A percentile compares a stretch with the other conserved stretches of the same genome.
Conservation (phyloP, 37 sponge, comb jelly and placozoan species). For the Halisarca cf. caerulea region DNA sequence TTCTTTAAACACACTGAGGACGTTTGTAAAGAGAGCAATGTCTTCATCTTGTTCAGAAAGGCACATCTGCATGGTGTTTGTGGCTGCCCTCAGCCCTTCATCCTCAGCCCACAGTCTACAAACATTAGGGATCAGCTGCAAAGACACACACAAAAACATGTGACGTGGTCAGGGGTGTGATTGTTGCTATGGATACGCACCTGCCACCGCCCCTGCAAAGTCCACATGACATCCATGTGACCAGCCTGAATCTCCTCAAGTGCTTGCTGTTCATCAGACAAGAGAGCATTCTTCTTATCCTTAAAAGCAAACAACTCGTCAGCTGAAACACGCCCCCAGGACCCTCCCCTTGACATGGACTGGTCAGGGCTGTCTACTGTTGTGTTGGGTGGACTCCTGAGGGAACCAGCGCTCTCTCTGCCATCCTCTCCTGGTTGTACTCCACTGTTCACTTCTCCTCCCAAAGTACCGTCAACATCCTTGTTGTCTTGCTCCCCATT, state of each 20-base stretch:
- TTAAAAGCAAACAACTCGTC: slow-evolving; percentile 4
- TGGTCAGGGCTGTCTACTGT: no score
- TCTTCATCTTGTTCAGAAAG: slow-evolving; percentile 4
- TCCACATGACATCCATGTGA: neutral
- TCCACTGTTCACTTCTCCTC: neutral
- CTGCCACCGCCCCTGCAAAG: neutral
- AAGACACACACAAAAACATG: neutral
- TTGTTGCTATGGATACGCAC: neutral
- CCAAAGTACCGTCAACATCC: neutral
- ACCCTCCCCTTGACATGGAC: neutral
- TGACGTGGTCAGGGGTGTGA: neutral
- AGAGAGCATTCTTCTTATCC: neutral
- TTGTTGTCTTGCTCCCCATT: neutral
- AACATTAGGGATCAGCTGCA: slow-evolving; percentile 10
- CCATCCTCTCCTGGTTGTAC: neutral
- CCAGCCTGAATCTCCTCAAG: slow-evolving; percentile 21
- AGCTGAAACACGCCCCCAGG: neutral
- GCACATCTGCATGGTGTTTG: slow-evolving; percentile 12
- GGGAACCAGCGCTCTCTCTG: neutral
- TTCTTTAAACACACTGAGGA: neutral
- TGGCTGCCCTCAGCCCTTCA: neutral
- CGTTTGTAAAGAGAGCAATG: neutral
- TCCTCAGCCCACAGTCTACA: slow-evolving; percentile 18
- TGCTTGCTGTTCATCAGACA: slow-evolving; percentile 14
- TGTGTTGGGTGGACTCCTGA: neutral